These are phyloP conservation scores for Cyanistes caeruleus DNA, from an alignment of 2,113 vertebrate genomes.

Conservation along the genomic window DNA sequence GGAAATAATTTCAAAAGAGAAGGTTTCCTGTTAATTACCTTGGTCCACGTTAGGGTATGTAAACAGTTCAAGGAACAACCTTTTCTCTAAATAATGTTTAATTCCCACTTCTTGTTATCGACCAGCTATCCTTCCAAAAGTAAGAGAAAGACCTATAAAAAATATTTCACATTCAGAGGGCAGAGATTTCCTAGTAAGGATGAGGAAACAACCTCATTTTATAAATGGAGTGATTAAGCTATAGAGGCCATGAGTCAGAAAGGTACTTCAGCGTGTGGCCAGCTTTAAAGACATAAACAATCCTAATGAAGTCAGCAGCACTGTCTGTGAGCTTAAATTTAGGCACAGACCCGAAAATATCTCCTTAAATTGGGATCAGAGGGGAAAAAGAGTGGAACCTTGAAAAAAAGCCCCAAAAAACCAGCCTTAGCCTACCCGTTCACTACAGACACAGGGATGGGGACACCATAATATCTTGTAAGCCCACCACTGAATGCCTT, in stretches of 20 bases:
- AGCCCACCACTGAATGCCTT: not conserved
- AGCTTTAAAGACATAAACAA: conserved; percentile 56
- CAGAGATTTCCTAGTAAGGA: conserved; percentile 23
- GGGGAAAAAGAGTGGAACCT: not conserved
- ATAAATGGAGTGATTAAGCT: conserved; percentile 45
- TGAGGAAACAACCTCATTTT: conserved; percentile 42
- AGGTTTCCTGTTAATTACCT: not conserved
- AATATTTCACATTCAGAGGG: conserved; percentile 19
- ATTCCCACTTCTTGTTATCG: not conserved
- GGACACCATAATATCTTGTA: not conserved
- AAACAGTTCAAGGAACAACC: not conserved
- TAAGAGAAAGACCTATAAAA: conserved; percentile 2
- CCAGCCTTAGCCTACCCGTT: not conserved
- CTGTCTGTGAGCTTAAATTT: conserved; percentile 38
- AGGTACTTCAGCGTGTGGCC: not conserved
- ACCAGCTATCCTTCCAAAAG: not conserved
- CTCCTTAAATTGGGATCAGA: conserved; percentile 30
- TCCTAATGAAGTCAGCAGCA: conserved; percentile 46
- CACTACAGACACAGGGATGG: not conserved
- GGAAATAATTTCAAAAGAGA: not conserved
- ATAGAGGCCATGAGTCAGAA: conserved; percentile 56
- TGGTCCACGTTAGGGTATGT: not conserved
- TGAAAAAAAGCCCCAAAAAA: not conserved
- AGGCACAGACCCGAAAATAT: conserved; percentile 41
- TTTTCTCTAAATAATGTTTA: not conserved